Evolutionary conservation across 1,140 invertebrate species (phyloP).

Genomic region (Acyrthosiphon pisum): DNA sequence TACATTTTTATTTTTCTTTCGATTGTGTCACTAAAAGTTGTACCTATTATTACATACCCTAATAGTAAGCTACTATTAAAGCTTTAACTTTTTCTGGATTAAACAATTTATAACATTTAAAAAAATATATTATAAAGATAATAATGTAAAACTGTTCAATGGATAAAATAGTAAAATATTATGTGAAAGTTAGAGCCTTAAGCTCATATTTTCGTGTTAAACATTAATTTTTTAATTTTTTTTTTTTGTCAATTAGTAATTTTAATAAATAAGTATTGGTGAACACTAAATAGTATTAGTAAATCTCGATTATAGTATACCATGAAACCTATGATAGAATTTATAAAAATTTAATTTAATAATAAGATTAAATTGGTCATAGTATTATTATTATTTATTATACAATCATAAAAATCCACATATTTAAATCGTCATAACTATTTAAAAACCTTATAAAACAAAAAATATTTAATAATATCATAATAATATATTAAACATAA

Average conservation of each 20-base stretch:
- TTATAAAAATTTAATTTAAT: too few relatives aligned
- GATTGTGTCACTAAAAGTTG: neutral
- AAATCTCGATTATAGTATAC: neutral
- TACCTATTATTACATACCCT: neutral
- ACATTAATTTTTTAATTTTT: neutral
- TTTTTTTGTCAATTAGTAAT: too few relatives aligned
- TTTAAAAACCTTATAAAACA: neutral
- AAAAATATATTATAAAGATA: neutral
- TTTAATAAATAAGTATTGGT: too few relatives aligned
- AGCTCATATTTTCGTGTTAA: neutral
- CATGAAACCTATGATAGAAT: neutral
- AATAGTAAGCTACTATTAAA: neutral
- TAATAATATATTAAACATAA: neutral
- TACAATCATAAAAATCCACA: neutral
- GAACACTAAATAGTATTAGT: too few relatives aligned
- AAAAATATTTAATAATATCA: neutral
- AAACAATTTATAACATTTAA: too few relatives aligned
- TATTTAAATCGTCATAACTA: neutral
- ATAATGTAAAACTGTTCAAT: neutral
- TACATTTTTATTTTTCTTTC: neutral
- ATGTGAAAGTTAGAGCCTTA: neutral
- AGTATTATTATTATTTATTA: neutral
- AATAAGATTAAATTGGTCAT: too few relatives aligned
- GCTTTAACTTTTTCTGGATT: neutral
- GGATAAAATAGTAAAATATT: neutral